phyloP scores from a whole-genome alignment of 2,888 invertebrate species.

The Kryphioiulus occultus region DNA sequence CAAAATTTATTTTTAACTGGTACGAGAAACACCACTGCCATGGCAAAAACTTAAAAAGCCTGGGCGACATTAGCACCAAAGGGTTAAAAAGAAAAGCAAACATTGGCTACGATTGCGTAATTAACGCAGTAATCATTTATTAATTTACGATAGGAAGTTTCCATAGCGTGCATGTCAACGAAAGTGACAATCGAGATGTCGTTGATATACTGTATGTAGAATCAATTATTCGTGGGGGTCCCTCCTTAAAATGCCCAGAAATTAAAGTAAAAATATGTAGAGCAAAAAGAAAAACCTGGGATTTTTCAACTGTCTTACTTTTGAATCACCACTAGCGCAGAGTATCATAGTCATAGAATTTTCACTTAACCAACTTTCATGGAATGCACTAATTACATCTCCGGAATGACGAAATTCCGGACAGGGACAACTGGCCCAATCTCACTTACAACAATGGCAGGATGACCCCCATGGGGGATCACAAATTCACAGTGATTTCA shows the following conservation, averaged over 20 bases:
- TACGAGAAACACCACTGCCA: background rate
- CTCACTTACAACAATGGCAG: background rate
- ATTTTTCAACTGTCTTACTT: too few relatives aligned
- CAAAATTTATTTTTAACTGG: background rate
- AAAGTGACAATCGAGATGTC: too few relatives aligned
- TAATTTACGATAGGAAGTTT: background rate
- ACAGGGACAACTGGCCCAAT: background rate
- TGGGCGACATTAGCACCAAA: background rate
- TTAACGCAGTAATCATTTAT: background rate
- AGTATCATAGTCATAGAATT: background rate
- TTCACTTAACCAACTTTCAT: background rate
- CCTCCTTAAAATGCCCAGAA: too few relatives aligned
- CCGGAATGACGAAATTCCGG: background rate
- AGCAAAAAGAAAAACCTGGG: too few relatives aligned
- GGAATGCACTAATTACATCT: background rate
- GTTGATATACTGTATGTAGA: too few relatives aligned
- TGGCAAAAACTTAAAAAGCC: background rate
- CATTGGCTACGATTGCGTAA: background rate
- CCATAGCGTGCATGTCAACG: background rate
- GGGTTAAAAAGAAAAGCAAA: background rate
- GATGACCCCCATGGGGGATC: background rate
- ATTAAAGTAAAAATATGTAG: too few relatives aligned
- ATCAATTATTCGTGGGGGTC: too few relatives aligned
- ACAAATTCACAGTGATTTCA: background rate
- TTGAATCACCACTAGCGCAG: background rate